Evolutionary conservation across 2,113 vertebrate species (phyloP), one percentile per base, ranked within the genome.

Genomic region (Porphyrio hochstetteri): DNA sequence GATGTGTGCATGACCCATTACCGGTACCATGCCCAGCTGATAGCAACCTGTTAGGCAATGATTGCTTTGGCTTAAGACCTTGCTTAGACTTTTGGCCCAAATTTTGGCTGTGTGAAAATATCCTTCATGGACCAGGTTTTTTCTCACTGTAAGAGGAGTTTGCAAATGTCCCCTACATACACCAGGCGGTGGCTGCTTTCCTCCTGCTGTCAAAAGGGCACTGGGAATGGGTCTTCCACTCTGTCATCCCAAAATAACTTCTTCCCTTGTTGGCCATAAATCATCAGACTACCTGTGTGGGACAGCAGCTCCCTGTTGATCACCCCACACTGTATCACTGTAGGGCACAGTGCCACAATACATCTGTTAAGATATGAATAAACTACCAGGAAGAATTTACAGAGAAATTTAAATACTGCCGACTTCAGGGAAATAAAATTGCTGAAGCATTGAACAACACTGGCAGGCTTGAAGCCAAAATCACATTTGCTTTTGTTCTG

Each of bases 351-450:
- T 79, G 83, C 86, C 86, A 87, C 93, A 27, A n/a, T 88, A 70
- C 96, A 92, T 86, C 86, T 82, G 92, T 82, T 94, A 71, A 71
- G 93, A 93, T 82, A 78, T 68, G 88, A 92, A 92, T 82, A 94
- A 89, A 57, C 3, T 18, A 91, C 78, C 72, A 87, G 70, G 61
- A 93, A 84, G 91, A 92, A 93, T 87, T 88, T 89, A 87, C 70
- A 80, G 93, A 85, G n/a, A 92, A 85, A 96, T 96, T 94, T 95
- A 92, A 96, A 95, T 94, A 89, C 44, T 87, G 91, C 93, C 96
- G 93, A 93, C 78, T 81, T 79, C 84, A 14, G 67, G 53, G 65
- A 93, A 96, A 93, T 75, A 61, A 93, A 92, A 92, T 72, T 69
- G 69, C 53, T 86, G 79, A 90, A 75, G 50, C 77, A 57, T 21